Base-by-base conservation (phyloP, 2,888 invertebrate genomes). In the Meiosimyza platycephala region DNA sequence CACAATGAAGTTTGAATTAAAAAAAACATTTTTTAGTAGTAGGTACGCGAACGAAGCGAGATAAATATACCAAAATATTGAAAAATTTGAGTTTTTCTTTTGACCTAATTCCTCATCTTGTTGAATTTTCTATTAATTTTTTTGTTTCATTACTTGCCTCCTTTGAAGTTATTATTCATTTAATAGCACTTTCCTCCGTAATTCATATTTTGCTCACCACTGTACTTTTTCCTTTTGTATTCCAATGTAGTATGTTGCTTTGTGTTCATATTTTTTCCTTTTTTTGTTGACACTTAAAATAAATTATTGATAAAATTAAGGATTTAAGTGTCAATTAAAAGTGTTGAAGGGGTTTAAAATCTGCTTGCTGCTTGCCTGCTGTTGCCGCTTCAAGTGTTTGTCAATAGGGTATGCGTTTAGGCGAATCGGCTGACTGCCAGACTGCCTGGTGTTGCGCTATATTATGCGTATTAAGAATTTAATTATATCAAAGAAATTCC, bases 241-340 rank as follows among this genome's bases (percentile, higher is more conserved):
- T 9, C 7, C 9, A 16, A n/a, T 54, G 13, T 59, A 6, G 16
- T 52, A 4, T 22, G 59, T 12, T 12, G 22, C 55, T 18, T 55
- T 22, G 18, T 40, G 22, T 40, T 18, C 2, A 18, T 55, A 12
- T 60, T 28, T 40, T 11, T n/a, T 16, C 48, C 47, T 72, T 47
- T 47, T n/a, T 55, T 47, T 72, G 63, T 70, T 72, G 60, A 51
- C 64, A 22, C 74, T 48, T 73, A 51, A 72, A 76, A 79, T 80
- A 77, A 79, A 79, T 80, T 79, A 80, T 79, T 79, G 76, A 81
- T 76, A 69, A 78, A 79, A 78, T 80, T 78, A 78, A 77, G 79
- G 76, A 74, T 78, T 79, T 78, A 81, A 81, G 79, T 80, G 82
- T 79, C 81, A 82, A 83, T 82, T 82, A 79, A 80, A 80, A 75